phyloP scores from a whole-genome alignment of 2,797 vertebrate genomes.

The Acipenser oxyrinchus region DNA sequence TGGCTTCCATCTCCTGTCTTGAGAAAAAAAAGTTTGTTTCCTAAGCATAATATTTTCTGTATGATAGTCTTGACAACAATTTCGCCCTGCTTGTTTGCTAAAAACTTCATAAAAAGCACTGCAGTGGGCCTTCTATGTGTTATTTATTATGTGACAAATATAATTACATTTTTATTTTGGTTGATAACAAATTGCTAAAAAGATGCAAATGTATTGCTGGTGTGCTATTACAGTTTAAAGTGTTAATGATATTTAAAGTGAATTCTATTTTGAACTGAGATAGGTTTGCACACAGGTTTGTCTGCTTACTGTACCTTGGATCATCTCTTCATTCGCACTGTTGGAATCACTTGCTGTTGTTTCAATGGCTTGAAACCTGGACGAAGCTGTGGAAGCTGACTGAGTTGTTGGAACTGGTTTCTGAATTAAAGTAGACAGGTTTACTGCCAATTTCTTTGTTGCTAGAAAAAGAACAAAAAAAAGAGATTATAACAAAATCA shows the following conservation, averaged over 20 bases:
- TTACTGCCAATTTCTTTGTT: slow-evolving; percentile 16
- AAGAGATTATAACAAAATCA: neutral
- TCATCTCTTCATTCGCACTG: slow-evolving; percentile 37
- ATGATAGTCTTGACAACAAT: no score
- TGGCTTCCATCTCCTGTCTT: no score
- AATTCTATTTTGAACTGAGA: neutral
- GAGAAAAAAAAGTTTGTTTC: no score
- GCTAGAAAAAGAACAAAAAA: slow-evolving; percentile 16
- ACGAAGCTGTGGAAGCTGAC: neutral
- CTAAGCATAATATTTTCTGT: no score
- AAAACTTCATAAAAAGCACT: no score
- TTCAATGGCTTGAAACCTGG: neutral
- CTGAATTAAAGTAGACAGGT: neutral
- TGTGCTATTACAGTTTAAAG: no score
- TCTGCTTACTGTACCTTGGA: slow-evolving; percentile 18
- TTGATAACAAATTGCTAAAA: neutral
- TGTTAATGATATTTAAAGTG: neutral
- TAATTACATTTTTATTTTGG: neutral
- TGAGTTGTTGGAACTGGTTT: neutral
- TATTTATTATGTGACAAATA: neutral
- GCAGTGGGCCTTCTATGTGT: neutral
- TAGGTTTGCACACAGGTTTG: neutral
- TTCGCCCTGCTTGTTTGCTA: no score
- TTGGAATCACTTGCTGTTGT: neutral
- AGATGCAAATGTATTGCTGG: neutral